phyloP scores from a whole-genome alignment of 2,113 vertebrate species.

The Paradoxurus hermaphroditus region DNA sequence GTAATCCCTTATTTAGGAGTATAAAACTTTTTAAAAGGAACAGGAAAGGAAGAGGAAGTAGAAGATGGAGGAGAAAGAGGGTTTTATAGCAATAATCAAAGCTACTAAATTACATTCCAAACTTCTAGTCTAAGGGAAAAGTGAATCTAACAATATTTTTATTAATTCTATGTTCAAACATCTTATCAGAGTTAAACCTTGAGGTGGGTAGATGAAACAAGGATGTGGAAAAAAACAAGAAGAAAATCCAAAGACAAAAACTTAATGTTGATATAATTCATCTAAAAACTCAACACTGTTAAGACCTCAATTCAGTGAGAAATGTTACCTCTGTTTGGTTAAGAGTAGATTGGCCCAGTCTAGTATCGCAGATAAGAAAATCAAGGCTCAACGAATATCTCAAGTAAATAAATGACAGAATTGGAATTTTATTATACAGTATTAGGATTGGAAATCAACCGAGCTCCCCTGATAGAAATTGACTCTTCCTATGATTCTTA shows the following conservation, averaged over 20 bases:
- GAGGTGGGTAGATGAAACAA: not conserved
- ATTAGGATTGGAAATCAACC: not conserved
- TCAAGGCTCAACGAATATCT: not conserved
- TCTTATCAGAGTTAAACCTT: not conserved
- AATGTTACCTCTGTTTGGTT: not conserved
- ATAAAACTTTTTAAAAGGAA: not conserved
- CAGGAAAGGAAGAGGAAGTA: not conserved
- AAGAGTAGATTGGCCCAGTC: not conserved
- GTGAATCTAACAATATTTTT: not conserved
- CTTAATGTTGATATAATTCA: not conserved
- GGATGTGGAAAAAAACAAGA: not conserved
- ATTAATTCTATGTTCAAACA: not conserved
- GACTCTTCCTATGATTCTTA: not conserved
- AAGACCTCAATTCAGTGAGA: not conserved
- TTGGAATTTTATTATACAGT: not conserved
- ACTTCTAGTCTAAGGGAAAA: not conserved
- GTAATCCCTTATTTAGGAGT: not conserved
- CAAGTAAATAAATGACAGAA: not conserved
- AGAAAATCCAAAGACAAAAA: not conserved
- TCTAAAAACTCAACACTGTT: not conserved
- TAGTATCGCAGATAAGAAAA: not conserved
- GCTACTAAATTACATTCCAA: not conserved
- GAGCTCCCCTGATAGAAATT: not conserved
- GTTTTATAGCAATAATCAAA: not conserved
- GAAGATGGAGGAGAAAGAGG: not conserved